Evolutionary conservation across 2,797 vertebrate genomes (phyloP).

Genomic region (Rhyacichthys aspro): DNA sequence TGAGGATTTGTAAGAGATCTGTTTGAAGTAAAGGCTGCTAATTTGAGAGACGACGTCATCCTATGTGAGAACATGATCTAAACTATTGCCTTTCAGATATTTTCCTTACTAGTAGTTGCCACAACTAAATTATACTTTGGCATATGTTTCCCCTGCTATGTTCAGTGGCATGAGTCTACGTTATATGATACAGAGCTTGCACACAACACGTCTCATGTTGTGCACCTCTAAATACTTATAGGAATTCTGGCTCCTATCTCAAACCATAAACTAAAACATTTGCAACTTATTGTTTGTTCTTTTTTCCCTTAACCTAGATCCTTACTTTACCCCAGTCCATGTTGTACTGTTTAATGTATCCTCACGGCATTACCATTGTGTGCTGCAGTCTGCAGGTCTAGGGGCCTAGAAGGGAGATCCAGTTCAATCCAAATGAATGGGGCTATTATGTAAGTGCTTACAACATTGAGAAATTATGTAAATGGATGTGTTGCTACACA

Average conservation of each 20-base stretch:
- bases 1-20: conserved; percentile 42
- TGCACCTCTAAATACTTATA: conserved; percentile 3
- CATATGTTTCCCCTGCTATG: conserved; percentile 19
- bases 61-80: conserved; percentile 64
- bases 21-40: conserved; percentile 29
- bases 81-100: conserved; percentile 50
- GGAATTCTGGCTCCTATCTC: not conserved
- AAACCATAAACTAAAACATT: not conserved
- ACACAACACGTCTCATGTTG: not conserved
- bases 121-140: conserved; percentile 48
- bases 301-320: not conserved
- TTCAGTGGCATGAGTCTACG: conserved; percentile 23
- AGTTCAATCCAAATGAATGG: conserved; percentile 77
- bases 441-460: conserved; percentile 81
- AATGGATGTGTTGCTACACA: conserved; percentile 81
- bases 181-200: conserved; percentile 25
- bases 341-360: conserved; percentile 4
- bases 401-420: conserved; percentile 74
- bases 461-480: conserved; percentile 81
- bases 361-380: conserved; percentile 21
- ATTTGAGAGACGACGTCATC: conserved; percentile 62
- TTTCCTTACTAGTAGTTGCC: conserved; percentile 48
- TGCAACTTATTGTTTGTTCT: not conserved
- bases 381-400: conserved; percentile 55
- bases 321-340: not conserved